Conservation (phyloP, 2,888 invertebrate genomes). For the Synergus itoensis region DNA sequence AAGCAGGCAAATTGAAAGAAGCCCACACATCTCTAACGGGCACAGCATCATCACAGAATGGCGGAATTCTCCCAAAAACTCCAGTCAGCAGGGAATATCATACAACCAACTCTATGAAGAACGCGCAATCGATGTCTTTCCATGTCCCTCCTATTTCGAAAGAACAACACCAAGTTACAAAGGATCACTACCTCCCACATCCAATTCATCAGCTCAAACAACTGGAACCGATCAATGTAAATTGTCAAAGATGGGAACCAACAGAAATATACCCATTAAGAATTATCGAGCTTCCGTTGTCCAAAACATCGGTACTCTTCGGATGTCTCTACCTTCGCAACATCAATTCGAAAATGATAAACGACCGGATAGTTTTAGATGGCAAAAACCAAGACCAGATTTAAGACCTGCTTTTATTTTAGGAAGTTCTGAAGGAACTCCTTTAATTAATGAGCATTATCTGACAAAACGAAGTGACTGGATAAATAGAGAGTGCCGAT, state of each 20-base stretch:
- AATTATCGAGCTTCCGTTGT: conserved; percentile 68
- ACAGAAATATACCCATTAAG: conserved; percentile 69
- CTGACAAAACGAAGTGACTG: conserved; percentile 19
- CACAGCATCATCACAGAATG: conserved; percentile 70
- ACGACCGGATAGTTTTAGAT: conserved; percentile 46
- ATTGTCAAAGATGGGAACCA: conserved; percentile 56
- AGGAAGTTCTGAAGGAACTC: conserved; percentile 25
- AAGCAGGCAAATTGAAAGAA: conserved; percentile 49
- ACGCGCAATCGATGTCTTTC: conserved; percentile 68
- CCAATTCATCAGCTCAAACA: conserved; percentile 15
- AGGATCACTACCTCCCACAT: conserved; percentile 8
- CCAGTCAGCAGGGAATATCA: conserved; percentile 54
- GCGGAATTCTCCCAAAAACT: conserved; percentile 60
- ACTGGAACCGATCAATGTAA: conserved; percentile 21
- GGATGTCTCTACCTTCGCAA: conserved; percentile 59
- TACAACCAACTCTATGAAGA: conserved; percentile 69
- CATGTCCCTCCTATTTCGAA: conserved; percentile 26
- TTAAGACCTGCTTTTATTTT: conserved; percentile 9
- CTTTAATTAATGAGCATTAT: conserved; percentile 13
- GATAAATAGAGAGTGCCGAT: conserved; percentile 26
- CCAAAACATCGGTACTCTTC: conserved; percentile 66
- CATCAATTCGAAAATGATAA: conserved; percentile 62
- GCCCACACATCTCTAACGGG: conserved; percentile 48
- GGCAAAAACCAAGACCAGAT: neutral
- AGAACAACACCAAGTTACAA: neutral